These are phyloP conservation scores for Anisognathus igniventris DNA, from an alignment of 2,797 vertebrate species.

Conservation along the genomic window DNA sequence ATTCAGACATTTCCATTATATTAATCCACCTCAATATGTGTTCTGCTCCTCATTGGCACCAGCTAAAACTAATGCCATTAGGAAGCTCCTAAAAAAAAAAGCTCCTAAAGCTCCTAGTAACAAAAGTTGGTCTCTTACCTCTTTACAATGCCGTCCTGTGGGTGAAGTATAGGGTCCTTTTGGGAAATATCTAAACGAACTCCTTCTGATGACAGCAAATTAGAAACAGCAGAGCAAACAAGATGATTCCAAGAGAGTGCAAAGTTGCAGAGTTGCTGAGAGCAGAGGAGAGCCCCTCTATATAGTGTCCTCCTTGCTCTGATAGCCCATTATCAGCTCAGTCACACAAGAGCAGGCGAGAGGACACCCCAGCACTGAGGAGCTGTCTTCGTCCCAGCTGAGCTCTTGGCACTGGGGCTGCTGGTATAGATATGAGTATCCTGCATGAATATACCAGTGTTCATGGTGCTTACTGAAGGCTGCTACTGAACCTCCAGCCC, in stretches of 20 bases:
- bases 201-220: not conserved
- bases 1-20: not conserved
- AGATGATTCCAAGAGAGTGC: not conserved
- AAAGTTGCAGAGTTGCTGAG: not conserved
- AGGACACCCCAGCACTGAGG: slow-evolving; percentile 49
- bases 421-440: slow-evolving; percentile 47
- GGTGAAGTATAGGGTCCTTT: not conserved
- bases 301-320: slow-evolving; percentile 55
- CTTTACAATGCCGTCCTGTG: not conserved
- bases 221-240: not conserved
- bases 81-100: not conserved
- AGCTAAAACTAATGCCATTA: not conserved
- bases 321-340: slow-evolving; percentile 62
- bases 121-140: slow-evolving; percentile 66
- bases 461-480: slow-evolving; percentile 6
- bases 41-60: not conserved
- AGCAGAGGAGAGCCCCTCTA: slow-evolving; percentile 31
- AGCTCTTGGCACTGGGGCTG: slow-evolving; percentile 22
- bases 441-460: slow-evolving; percentile 70
- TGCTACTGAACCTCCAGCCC: not conserved
- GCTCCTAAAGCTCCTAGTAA: not conserved
- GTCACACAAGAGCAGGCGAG: slow-evolving; percentile 5
- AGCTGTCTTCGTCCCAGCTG: slow-evolving; percentile 62
- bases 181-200: not conserved
- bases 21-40: not conserved